A percentile compares a stretch with the other conserved stretches of the same genome.
Conservation (phyloP, 2,888 invertebrate genomes). For the Chironomus riparius region DNA sequence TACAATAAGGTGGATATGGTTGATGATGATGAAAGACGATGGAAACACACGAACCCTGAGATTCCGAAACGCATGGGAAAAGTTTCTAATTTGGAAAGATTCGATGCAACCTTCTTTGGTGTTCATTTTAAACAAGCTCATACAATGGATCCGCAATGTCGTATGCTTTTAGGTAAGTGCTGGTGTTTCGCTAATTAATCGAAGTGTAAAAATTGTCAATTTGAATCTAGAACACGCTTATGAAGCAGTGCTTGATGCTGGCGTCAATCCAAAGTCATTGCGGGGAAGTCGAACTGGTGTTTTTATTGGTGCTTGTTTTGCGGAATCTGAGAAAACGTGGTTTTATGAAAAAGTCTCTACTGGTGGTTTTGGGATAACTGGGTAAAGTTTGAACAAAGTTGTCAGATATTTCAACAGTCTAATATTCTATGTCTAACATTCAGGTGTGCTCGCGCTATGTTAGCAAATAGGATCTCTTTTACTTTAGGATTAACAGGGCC, state of each 20-base stretch:
- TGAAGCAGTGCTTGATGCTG: slow-evolving; percentile 70
- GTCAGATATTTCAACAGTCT: neutral
- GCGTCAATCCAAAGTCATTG: slow-evolving; percentile 55
- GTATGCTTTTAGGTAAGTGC: slow-evolving; percentile 46
- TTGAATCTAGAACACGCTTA: slow-evolving; percentile 58
- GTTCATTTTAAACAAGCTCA: slow-evolving; percentile 64
- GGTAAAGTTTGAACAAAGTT: slow-evolving; percentile 29
- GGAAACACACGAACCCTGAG: slow-evolving; percentile 63
- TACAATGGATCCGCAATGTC: slow-evolving; percentile 68
- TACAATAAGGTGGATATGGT: slow-evolving; percentile 69
- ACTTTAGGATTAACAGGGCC: slow-evolving; percentile 82
- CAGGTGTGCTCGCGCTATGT: slow-evolving; percentile 67
- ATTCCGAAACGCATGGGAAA: slow-evolving; percentile 68
- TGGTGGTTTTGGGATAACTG: slow-evolving; percentile 43
- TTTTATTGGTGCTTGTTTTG: slow-evolving; percentile 60
- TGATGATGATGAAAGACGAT: slow-evolving; percentile 67
- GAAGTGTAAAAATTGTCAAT: no score
- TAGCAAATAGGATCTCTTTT: slow-evolving; percentile 84
- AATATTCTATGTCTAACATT: neutral
- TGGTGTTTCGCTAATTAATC: no score
- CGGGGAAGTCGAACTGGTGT: slow-evolving; percentile 63
- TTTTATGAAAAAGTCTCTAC: slow-evolving; percentile 55
- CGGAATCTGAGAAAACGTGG: slow-evolving; percentile 65
- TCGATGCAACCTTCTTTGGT: slow-evolving; percentile 68
- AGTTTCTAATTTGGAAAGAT: slow-evolving; percentile 58